Evolutionary conservation across 1,140 invertebrate genomes (phyloP).

Genomic region (Telenomus remus): DNA sequence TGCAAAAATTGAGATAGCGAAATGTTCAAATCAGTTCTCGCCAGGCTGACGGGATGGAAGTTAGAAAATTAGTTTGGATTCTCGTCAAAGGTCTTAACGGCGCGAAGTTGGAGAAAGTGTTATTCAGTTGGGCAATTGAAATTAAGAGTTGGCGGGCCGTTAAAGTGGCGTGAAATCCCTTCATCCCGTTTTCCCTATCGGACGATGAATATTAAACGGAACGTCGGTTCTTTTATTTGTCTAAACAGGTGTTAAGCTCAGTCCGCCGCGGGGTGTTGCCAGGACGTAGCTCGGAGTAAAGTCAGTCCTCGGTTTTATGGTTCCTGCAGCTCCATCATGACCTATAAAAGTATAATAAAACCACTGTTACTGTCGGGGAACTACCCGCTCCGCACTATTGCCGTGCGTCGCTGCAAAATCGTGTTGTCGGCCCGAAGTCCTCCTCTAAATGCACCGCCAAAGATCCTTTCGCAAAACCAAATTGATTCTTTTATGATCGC

Average conservation of each 20-base stretch:
- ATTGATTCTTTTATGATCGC: conserved; percentile 73
- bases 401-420: conserved; percentile 37
- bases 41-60: no score
- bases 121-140: conserved; percentile 28
- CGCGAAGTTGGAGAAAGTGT: conserved; percentile 6
- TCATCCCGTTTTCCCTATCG: conserved; percentile 29
- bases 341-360: conserved; percentile 73
- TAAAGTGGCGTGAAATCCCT: conserved; percentile 41
- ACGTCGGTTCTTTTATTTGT: conserved; percentile 41
- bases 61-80: no score
- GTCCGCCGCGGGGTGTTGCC: conserved; percentile 12
- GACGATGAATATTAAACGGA: conserved; percentile 49
- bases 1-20: no score
- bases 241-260: conserved; percentile 45
- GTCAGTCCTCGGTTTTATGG: conserved; percentile 67
- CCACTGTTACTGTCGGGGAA: conserved; percentile 65
- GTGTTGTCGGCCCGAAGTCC: background rate
- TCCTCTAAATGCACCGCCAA: conserved; percentile 31
- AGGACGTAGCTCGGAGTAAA: conserved; percentile 54
- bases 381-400: conserved; percentile 62
- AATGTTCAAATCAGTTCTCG: no score
- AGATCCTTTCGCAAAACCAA: conserved; percentile 57
- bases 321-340: conserved; percentile 72
- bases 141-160: conserved; percentile 33
- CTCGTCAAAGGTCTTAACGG: background rate